Evolutionary conservation across 2,797 vertebrate species (phyloP).

Genomic region (Leptoclinus maculatus): DNA sequence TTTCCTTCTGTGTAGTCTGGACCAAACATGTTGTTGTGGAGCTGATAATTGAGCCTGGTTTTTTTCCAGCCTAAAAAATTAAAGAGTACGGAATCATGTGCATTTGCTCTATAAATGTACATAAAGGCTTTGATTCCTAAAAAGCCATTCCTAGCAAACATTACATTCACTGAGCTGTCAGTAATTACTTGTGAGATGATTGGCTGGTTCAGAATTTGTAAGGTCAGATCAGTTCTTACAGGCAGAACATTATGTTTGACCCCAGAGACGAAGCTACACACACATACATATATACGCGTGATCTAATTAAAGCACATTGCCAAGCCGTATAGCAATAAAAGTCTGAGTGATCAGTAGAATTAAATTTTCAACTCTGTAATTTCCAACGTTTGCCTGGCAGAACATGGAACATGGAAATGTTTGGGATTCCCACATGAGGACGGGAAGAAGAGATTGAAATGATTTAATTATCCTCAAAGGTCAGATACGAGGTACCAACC

Average conservation of each 20-base stretch:
- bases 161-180: constrained; percentile 15
- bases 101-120: constrained; percentile 24
- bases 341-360: constrained; percentile 28
- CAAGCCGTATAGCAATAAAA: constrained; percentile 31
- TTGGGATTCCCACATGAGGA: constrained; percentile 29
- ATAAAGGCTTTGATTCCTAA: constrained; percentile 24
- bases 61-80: constrained; percentile 29
- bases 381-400: constrained; percentile 25
- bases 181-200: constrained; percentile 8
- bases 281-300: background rate
- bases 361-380: constrained; percentile 52
- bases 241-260: constrained; percentile 19
- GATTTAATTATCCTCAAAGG: background rate
- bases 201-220: constrained; percentile 4
- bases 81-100: constrained; percentile 38
- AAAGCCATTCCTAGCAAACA: background rate
- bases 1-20: constrained; percentile 1
- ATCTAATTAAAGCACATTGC: constrained; percentile 35
- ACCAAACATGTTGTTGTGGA: constrained; percentile 15
- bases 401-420: constrained; percentile 31
- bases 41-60: constrained; percentile 6
- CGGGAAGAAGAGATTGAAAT: constrained; percentile 11
- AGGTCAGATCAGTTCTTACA: constrained; percentile 29
- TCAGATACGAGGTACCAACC: background rate
- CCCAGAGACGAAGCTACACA: background rate